A percentile compares a stretch with the other conserved stretches of the same genome.
Conservation (phyloP, 1,140 invertebrate species). For the Drosophila auraria region DNA sequence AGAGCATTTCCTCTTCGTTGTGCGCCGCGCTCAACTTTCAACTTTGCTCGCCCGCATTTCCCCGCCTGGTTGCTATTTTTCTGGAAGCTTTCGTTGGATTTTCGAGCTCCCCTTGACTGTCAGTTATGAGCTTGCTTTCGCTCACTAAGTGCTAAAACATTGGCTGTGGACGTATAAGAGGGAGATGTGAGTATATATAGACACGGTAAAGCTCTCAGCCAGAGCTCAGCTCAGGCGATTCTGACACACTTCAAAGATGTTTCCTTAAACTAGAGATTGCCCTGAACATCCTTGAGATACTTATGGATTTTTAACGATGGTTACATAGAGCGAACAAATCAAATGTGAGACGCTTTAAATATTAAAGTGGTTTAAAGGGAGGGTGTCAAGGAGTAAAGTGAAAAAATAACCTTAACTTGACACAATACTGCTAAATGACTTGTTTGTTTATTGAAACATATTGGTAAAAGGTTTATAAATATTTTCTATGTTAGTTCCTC, state of each 20-base stretch:
- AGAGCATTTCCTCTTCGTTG: conserved; percentile 34
- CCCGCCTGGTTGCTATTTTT: conserved; percentile 6
- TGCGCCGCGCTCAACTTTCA: conserved; percentile 7
- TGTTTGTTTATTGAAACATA: background rate
- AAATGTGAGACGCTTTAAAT: background rate
- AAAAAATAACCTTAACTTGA: no score
- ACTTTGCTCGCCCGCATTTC: conserved; percentile 13
- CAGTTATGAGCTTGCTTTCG: conserved; percentile 28
- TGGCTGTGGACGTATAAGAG: conserved; percentile 14
- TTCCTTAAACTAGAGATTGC: conserved; percentile 10
- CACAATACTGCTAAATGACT: no score
- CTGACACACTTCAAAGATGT: conserved; percentile 32
- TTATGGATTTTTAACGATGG: background rate
- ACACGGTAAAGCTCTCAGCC: conserved; percentile 39
- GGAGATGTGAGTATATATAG: conserved; percentile 9
- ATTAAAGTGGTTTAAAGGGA: background rate
- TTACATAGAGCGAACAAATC: background rate
- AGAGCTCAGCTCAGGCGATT: conserved; percentile 7
- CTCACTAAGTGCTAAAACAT: conserved; percentile 44
- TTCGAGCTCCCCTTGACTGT: conserved; percentile 24
- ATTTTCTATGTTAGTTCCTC: background rate
- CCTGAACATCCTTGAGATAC: conserved; percentile 10
- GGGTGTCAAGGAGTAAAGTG: background rate
- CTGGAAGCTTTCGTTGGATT: conserved; percentile 26
- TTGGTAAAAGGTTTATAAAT: background rate